Percentiles rank a stretch among this genome's conserved stretches.
phyloP scores from a whole-genome alignment of 2,888 invertebrate species.

The Protophormia terraenovae region DNA sequence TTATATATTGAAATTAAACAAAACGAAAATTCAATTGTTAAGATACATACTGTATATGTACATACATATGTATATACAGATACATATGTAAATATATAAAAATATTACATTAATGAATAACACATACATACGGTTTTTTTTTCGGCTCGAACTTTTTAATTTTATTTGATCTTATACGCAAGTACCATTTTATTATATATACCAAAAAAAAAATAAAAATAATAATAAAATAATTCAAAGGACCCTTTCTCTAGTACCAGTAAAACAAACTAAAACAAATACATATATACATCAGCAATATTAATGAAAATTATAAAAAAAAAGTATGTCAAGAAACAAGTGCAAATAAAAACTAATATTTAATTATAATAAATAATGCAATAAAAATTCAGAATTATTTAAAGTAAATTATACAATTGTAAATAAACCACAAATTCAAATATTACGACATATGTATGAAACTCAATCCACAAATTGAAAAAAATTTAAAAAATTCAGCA shows the following conservation, averaged over 20 bases:
- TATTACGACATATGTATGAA: too few relatives aligned
- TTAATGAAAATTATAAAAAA: constrained; percentile 4
- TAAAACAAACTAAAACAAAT: constrained; percentile 12
- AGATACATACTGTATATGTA: constrained; percentile 16
- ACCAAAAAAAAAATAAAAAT: too few relatives aligned
- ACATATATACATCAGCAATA: not conserved
- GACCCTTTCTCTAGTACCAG: constrained; percentile 52
- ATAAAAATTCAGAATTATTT: not conserved
- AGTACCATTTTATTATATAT: constrained; percentile 26
- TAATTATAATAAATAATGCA: not conserved
- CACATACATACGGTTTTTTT: not conserved
- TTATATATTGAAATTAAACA: constrained; percentile 35
- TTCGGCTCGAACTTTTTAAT: not conserved
- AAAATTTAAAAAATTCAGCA: too few relatives aligned
- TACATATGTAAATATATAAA: not conserved
- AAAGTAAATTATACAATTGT: not conserved
- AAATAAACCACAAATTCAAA: not conserved
- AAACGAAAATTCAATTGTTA: constrained; percentile 73
- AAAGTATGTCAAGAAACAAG: not conserved
- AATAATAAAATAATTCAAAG: constrained; percentile 35
- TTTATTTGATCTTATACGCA: constrained; percentile 1
- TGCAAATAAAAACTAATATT: not conserved
- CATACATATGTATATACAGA: not conserved
- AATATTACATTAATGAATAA: too few relatives aligned
- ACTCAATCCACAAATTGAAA: too few relatives aligned